Base-by-base conservation (phyloP, 2,888 invertebrate genomes). In the Phanerotoma sp. region DNA sequence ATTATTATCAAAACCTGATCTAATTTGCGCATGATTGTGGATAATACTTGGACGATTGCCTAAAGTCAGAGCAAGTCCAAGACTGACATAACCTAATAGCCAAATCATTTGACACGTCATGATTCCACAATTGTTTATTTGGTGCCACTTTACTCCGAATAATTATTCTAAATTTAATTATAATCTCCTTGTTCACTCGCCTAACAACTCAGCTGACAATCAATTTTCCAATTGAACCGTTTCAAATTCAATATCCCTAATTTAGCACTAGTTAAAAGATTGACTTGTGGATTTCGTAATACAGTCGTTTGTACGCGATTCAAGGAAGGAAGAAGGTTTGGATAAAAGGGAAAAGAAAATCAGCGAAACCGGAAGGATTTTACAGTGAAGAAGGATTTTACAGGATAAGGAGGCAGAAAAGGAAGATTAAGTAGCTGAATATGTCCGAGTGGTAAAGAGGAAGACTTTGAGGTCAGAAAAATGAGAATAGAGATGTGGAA, bases 91-190 rank as follows among this genome's bases (percentile, higher is more conserved):
- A 54, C 74, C 72, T 53, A 75, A 67, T 25, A 77, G 65, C 72
- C 74, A 75, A 59, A 75, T 66, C 63, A 73, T 67, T 67, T 71
- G 69, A 60, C 69, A 72, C 62, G 75, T 71, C 77, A 76, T 77
- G 56, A 61, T 56, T 49, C n/a, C 20, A 18, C 20, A 9, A 38
- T 48, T 48, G 37, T 38, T 10, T 21, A 3, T 21, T 20, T 46
- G 16, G 5, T 21, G n/a, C 46, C 33, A 46, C 46, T 20, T 33
- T 46, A 21, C 32, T 10, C 5, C 18, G 18, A 16, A 18, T 30
- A 35, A 32, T 13, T 32, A 32, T 35, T 13, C 10, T 13, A 21
- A 30, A 9, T 30, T 30, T 30, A 11, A 30, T 30, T 30, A 30
- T 30, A n/a, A n/a, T n/a, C n/a, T n/a, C n/a, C n/a, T n/a, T n/a